Percentiles rank a stretch among this genome's conserved stretches.
Evolutionary conservation across 1,140 invertebrate species (phyloP).

Genomic region (Trinorchestia longiramus): DNA sequence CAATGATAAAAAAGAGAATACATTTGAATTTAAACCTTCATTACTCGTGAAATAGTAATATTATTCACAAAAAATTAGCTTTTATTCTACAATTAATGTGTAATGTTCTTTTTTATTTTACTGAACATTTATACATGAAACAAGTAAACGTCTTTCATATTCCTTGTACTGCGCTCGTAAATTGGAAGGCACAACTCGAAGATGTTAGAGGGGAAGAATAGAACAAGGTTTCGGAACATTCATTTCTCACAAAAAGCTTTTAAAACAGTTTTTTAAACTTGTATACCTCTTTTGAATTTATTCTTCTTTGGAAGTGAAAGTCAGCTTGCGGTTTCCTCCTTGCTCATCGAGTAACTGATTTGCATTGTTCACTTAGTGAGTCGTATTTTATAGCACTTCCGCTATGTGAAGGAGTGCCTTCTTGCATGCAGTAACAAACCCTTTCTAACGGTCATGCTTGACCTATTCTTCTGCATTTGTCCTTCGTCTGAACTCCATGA

Average conservation of each 20-base stretch:
- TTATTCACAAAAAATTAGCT: neutral
- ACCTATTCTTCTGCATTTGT: neutral
- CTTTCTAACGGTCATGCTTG: conserved; percentile 41
- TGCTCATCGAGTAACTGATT: neutral
- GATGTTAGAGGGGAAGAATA: neutral
- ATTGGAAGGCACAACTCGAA: neutral
- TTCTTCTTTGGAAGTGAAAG: neutral
- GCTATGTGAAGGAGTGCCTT: conserved; percentile 24
- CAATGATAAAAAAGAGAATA: no score
- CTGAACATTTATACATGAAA: neutral
- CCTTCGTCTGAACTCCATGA: neutral
- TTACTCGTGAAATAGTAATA: no score
- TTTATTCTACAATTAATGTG: no score
- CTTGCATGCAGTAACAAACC: neutral
- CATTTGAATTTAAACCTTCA: no score
- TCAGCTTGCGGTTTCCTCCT: neutral
- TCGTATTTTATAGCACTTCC: conserved; percentile 2
- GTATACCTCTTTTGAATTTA: neutral
- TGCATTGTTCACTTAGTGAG: neutral
- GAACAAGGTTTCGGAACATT: neutral
- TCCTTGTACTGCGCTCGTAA: neutral
- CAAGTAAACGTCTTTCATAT: neutral
- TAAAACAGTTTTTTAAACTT: neutral
- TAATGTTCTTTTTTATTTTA: neutral
- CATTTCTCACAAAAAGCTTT: neutral